These are phyloP conservation scores for Grallaria varia DNA, from an alignment of 2,113 vertebrate species.

Conservation along the genomic window DNA sequence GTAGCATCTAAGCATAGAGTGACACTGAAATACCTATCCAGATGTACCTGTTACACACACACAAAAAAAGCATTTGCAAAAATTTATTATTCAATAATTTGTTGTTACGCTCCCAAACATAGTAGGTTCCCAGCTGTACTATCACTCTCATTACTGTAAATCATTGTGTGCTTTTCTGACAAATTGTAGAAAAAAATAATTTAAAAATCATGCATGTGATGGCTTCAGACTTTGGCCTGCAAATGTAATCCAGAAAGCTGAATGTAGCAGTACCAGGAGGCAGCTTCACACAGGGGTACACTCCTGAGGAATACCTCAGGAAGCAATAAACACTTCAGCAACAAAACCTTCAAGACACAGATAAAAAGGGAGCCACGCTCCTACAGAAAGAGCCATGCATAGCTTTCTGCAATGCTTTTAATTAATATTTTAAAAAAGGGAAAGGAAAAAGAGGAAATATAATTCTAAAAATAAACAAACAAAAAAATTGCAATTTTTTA, in stretches of 20 bases:
- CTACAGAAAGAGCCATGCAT: not conserved
- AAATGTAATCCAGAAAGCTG: not conserved
- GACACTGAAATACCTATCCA: not conserved
- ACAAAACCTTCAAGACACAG: not conserved
- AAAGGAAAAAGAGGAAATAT: not conserved
- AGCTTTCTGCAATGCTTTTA: not conserved
- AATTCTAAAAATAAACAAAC: not conserved
- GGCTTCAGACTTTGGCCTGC: not conserved
- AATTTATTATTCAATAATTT: not conserved
- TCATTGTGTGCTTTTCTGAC: not conserved
- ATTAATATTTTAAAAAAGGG: not conserved
- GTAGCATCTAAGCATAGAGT: not conserved
- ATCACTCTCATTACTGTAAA: not conserved
- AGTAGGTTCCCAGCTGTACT: not conserved
- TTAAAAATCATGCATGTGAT: not conserved
- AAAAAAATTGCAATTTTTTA: not conserved
- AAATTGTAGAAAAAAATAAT: not conserved
- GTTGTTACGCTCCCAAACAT: not conserved
- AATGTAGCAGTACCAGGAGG: not conserved
- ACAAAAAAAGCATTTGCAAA: not conserved
- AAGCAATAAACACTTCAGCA: not conserved
- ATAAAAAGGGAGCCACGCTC: not conserved
- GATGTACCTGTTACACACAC: not conserved
- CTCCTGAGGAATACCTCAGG: not conserved
- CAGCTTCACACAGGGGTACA: not conserved